These are phyloP conservation scores for Nycticebus coucang DNA, from an alignment of 2,113 vertebrate species.

Conservation along the genomic window DNA sequence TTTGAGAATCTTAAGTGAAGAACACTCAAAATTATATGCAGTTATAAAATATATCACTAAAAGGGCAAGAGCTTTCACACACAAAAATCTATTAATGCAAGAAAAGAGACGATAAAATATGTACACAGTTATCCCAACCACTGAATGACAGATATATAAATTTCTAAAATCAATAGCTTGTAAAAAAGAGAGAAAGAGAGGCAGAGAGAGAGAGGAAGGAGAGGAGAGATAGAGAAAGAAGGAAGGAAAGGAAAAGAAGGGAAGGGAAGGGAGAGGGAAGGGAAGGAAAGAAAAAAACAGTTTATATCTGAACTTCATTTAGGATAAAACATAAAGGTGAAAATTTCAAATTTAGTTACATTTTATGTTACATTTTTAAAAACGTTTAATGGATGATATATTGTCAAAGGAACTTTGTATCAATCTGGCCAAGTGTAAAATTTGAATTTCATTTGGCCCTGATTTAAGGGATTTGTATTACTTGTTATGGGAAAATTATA, in stretches of 20 bases:
- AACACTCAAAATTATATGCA: constrained; percentile 52
- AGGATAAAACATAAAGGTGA: constrained; percentile 44
- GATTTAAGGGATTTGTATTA: constrained; percentile 58
- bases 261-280: too few species aligned
- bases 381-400: constrained; percentile 1
- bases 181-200: neutral
- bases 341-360: constrained; percentile 52
- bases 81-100: constrained; percentile 20
- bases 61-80: constrained; percentile 34
- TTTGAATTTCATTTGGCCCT: constrained; percentile 38
- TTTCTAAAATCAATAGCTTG: constrained; percentile 52
- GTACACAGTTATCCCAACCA: constrained; percentile 19
- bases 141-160: constrained; percentile 48
- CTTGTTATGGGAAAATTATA: constrained; percentile 57
- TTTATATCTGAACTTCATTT: constrained; percentile 47
- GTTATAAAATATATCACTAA: constrained; percentile 1
- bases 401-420: constrained; percentile 26
- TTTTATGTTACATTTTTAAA: constrained; percentile 45
- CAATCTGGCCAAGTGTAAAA: constrained; percentile 30
- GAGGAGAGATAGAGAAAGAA: too few species aligned
- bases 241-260: too few species aligned
- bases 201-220: too few species aligned
- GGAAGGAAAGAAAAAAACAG: neutral
- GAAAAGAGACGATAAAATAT: constrained; percentile 50
- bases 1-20: constrained; percentile 9